Base-by-base conservation (phyloP, 2,113 vertebrate genomes). In the Nothoprocta pentlandii region DNA sequence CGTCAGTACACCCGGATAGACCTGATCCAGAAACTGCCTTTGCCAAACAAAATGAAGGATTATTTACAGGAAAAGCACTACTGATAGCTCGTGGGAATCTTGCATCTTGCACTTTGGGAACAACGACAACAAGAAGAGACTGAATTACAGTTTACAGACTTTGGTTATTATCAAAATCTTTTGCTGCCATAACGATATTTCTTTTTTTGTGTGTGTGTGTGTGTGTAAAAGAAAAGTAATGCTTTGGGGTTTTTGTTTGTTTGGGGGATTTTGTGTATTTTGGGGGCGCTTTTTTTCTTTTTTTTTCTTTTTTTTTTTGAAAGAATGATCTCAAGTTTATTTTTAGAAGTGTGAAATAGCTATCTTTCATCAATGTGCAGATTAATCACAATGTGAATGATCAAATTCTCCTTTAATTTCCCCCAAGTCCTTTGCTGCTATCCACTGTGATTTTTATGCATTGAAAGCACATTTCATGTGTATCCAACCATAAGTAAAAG, bases 41-140 rank as follows among this genome's bases (percentile, higher is more conserved):
- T 99, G 98, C 99, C 99, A 96, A 99, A 99, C 98, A 99, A 99
- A 98, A 99, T 99, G 99, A 99, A 99, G 99, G 99, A 99, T 98
- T 99, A 99, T 96, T 97, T 99, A 98, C 99, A 99, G 98, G 99
- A 99, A 98, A 99, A 99, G 98, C 99, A 99, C 99, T 99, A 99
- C 99, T 99, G 99, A 99, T 91, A 93, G 97, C 92, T 96, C 79
- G 96, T 96, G 97, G 97, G 97, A 98, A 97, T 97, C 97, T 98
- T 98, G 98, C 98, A 98, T 98, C 98, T 98, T 98, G 99, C 98
- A 99, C 99, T 99, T 99, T 98, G 98, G 98, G 98, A 98, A 98
- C 96, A 97, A 98, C 95, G 97, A 98, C 98, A 97, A 98, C 98
- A 92, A 94, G 97, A 95, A 96, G 94, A 97, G 97, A 97, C 97